Evolutionary conservation across 2,797 vertebrate species (phyloP).

Genomic region (Fratercula arctica): DNA sequence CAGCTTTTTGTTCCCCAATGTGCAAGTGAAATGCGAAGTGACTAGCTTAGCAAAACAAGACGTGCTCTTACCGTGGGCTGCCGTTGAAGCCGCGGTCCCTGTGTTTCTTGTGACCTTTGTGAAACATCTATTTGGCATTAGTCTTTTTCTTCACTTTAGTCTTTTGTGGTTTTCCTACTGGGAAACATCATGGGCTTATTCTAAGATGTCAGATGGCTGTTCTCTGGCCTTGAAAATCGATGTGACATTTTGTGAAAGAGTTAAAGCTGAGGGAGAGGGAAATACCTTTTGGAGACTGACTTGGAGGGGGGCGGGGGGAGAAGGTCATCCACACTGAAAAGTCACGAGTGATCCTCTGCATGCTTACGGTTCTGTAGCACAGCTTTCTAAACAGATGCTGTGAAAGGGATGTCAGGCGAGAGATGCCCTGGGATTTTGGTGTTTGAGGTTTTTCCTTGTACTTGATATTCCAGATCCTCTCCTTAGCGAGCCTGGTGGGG

Average conservation of each 20-base stretch:
- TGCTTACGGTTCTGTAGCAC: neutral
- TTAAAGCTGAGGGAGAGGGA: neutral
- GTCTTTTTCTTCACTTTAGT: neutral
- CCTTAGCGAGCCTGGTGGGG: neutral
- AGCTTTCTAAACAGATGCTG: neutral
- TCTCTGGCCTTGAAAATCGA: constrained; percentile 39
- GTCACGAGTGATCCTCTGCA: neutral
- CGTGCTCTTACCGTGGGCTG: neutral
- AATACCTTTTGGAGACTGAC: neutral
- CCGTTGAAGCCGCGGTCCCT: neutral
- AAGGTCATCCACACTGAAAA: neutral
- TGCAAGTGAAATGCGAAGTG: neutral
- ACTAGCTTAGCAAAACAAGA: neutral
- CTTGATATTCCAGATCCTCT: neutral
- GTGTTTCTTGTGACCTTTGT: neutral
- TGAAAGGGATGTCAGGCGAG: neutral
- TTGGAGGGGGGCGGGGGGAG: neutral
- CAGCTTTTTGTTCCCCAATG: neutral
- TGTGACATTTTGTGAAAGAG: constrained; percentile 20
- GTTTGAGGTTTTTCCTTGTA: neutral
- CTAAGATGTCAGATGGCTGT: neutral
- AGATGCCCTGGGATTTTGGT: neutral
- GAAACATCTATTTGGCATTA: neutral
- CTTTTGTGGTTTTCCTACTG: constrained; percentile 3
- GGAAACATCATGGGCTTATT: neutral